Percentiles rank a stretch among this genome's conserved stretches.
phyloP scores from a whole-genome alignment of 2,888 invertebrate genomes.

The Leptinotarsa peninsularis region DNA sequence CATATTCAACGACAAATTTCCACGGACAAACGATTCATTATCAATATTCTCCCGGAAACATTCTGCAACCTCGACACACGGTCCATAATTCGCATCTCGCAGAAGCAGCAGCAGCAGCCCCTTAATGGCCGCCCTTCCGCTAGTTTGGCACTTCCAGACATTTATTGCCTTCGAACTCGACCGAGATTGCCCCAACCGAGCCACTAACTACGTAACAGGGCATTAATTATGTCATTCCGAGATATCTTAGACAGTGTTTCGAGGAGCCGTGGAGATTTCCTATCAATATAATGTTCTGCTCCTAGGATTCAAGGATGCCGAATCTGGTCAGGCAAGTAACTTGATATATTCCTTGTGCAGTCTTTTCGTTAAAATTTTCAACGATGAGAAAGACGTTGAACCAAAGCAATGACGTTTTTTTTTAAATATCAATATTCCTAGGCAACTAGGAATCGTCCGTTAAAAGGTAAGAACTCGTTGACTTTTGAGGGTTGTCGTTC shows the following conservation, averaged over 20 bases:
- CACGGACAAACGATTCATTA: slow-evolving; percentile 19
- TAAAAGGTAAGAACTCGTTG: too few species aligned
- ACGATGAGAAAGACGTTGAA: too few species aligned
- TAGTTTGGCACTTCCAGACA: slow-evolving; percentile 43
- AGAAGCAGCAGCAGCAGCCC: slow-evolving; percentile 29
- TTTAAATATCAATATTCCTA: too few species aligned
- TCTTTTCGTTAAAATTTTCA: too few species aligned
- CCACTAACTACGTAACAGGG: slow-evolving; percentile 41
- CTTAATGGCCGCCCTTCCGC: slow-evolving; percentile 37
- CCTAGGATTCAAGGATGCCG: background rate
- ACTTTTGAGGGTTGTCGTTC: too few species aligned
- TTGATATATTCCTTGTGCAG: background rate
- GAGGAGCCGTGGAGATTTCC: slow-evolving; percentile 10
- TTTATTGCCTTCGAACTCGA: slow-evolving; percentile 44
- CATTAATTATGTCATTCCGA: slow-evolving; percentile 41
- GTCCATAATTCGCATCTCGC: slow-evolving; percentile 22
- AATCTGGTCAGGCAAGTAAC: background rate
- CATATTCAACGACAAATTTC: background rate
- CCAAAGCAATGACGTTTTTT: too few species aligned
- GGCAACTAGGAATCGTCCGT: too few species aligned
- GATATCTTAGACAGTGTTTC: slow-evolving; percentile 21
- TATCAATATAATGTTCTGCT: slow-evolving; percentile 1
- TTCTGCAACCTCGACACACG: slow-evolving; percentile 15
- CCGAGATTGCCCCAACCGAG: slow-evolving; percentile 43
- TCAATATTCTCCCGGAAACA: slow-evolving; percentile 19